phyloP scores from a whole-genome alignment of 1,140 invertebrate species.

The Metaphire vulgaris region DNA sequence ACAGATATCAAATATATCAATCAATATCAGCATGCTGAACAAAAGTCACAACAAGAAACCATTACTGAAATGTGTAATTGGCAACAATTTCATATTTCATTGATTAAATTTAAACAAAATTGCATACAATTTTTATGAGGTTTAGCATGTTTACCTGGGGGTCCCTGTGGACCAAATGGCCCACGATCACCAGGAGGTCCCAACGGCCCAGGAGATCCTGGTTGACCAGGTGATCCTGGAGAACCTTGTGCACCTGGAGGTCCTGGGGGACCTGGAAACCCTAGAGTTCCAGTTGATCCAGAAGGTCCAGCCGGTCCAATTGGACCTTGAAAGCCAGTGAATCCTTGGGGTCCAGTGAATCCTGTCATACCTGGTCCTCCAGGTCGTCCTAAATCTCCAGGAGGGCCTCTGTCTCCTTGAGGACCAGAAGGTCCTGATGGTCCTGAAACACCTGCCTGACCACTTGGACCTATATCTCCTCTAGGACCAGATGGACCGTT shows the following conservation, averaged over 20 bases:
- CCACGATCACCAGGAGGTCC: conserved; percentile 20
- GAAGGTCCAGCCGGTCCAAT: conserved; percentile 60
- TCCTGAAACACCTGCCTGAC: background rate
- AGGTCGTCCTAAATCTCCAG: conserved; percentile 13
- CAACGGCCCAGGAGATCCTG: too few relatives aligned
- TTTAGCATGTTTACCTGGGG: background rate
- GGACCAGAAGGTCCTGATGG: conserved; percentile 14
- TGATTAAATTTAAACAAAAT: too few relatives aligned
- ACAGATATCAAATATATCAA: too few relatives aligned
- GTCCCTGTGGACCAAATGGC: conserved; percentile 8
- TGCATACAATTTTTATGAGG: too few relatives aligned
- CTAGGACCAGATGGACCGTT: too few relatives aligned
- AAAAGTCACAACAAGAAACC: too few relatives aligned
- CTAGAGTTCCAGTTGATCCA: conserved; percentile 5
- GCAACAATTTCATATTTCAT: too few relatives aligned
- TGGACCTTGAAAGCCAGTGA: conserved; percentile 37
- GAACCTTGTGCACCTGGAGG: conserved; percentile 13
- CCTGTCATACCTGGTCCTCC: conserved; percentile 55
- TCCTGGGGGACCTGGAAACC: conserved; percentile 17
- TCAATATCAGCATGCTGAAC: too few relatives aligned
- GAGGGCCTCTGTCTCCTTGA: conserved; percentile 7
- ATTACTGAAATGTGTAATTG: too few relatives aligned
- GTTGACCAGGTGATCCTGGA: conserved; percentile 11
- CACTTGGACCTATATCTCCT: conserved; percentile 9
- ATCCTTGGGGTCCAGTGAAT: background rate